Evolutionary conservation across 2,888 invertebrate genomes (phyloP), one percentile per base, ranked within the genome.

Genomic region (Drosophila setosimentum): DNA sequence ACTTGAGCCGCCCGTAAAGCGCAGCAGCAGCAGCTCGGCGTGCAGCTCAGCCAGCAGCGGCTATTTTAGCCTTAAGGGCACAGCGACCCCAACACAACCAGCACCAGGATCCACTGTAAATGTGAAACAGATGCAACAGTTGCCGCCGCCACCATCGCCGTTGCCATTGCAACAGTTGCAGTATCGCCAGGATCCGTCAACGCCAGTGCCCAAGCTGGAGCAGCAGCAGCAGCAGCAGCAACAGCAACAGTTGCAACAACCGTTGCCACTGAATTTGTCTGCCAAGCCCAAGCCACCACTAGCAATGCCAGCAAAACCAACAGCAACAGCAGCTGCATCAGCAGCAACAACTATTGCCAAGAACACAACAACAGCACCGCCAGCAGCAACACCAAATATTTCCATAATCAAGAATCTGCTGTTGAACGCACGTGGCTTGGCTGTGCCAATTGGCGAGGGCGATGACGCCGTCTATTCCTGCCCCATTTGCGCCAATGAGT

Each of bases 401-500:
- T 96, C 96, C 2, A 95, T 96, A 45, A 95, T 95, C 67, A 98
- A 97, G 93, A 97, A 97, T 92, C 94, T 97, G 33, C 93, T 97
- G 21, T 92, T 97, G 42, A 97, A 97, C 93, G 94, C 95, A 35
- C 94, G 95, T 75, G 93, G 94, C 24, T 80, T 93, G 68, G 92
- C 91, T 2, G 91, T 94, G 24, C 93, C 94, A 48, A 92, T 94
- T 49, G 94, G 94, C 24, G 95, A 95, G 82, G 94, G 94, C 94
- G 80, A 95, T 3, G 94, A 95, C 76, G 94, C 95, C 5, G 94
- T 96, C 73, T 96, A 95, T 92, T 94, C 95, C 45, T 98, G 98
- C 90, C 95, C 95, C 0, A 94, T 96, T 61, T 98, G 98, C 92
- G 95, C 96, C 89, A 96, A 96, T 90, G 95, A 96, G 33, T 98